These are phyloP conservation scores for Amphibalanus amphitrite DNA, from an alignment of 1,140 invertebrate species.

Conservation along the genomic window DNA sequence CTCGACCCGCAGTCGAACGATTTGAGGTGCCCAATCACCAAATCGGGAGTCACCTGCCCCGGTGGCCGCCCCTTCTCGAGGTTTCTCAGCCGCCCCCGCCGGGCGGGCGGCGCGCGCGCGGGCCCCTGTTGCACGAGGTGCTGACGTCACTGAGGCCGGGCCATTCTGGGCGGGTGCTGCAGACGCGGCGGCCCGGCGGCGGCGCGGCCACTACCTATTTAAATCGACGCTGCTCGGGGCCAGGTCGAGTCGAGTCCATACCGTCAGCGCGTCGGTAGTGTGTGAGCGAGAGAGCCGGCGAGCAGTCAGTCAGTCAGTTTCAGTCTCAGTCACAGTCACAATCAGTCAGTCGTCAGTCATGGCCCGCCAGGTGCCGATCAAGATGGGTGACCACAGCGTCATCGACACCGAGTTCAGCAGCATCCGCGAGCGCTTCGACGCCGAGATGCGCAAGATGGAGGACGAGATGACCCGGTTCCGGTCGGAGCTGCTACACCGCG, in stretches of 20 bases:
- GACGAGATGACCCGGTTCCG: slow-evolving; percentile 94
- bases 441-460: slow-evolving; percentile 95
- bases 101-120: too few relatives aligned
- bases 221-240: neutral
- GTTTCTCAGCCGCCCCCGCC: too few relatives aligned
- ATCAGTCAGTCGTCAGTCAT: slow-evolving; percentile 4
- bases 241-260: too few relatives aligned
- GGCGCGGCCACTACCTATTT: neutral
- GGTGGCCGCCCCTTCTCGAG: too few relatives aligned
- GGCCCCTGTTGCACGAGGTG: neutral
- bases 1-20: too few relatives aligned
- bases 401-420: slow-evolving; percentile 91
- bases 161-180: neutral
- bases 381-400: slow-evolving; percentile 81
- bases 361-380: slow-evolving; percentile 60
- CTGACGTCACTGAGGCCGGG: neutral
- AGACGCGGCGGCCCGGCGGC: too few relatives aligned
- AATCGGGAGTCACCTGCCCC: too few relatives aligned
- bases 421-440: slow-evolving; percentile 86
- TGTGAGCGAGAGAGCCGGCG: neutral
- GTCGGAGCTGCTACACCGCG: slow-evolving; percentile 76
- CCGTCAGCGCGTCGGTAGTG: too few relatives aligned
- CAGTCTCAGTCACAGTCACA: neutral
- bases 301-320: neutral
- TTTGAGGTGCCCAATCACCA: too few relatives aligned